phyloP scores from a whole-genome alignment of 2,888 invertebrate genomes.

The Tetrapedia diversipes region DNA sequence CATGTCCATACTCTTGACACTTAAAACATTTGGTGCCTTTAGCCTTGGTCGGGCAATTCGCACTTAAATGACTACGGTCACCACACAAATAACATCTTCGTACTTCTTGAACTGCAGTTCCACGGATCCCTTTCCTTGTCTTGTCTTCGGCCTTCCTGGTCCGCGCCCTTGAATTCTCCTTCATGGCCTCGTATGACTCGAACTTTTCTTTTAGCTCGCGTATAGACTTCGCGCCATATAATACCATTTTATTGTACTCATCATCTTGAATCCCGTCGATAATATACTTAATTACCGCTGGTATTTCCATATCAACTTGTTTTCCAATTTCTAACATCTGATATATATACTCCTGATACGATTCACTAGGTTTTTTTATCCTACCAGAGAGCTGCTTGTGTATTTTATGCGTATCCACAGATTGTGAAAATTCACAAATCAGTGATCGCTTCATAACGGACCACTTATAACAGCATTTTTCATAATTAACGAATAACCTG shows the following conservation, averaged over 20 bases:
- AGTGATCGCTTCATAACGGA: not conserved
- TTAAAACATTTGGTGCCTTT: constrained; percentile 22
- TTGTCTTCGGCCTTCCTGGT: not conserved
- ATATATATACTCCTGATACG: not conserved
- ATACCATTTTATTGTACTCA: no score
- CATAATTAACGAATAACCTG: constrained; percentile 11
- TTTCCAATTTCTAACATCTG: not conserved
- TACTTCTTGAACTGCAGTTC: not conserved
- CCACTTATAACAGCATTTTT: constrained; percentile 1
- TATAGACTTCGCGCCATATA: no score
- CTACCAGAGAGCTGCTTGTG: not conserved
- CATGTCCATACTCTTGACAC: not conserved
- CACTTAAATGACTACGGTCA: constrained; percentile 1
- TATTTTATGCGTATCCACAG: not conserved
- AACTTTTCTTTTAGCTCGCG: not conserved
- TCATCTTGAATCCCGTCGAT: not conserved
- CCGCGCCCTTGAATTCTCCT: not conserved
- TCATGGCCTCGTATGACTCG: not conserved
- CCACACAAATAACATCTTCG: constrained; percentile 4
- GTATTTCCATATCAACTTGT: not conserved
- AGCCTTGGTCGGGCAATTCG: constrained; percentile 56
- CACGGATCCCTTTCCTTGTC: not conserved
- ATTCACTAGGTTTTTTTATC: not conserved
- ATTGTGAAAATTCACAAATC: constrained; percentile 2
- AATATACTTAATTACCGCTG: not conserved